Conservation (phyloP, 2,888 invertebrate species). For the Pelosia muscerda region DNA sequence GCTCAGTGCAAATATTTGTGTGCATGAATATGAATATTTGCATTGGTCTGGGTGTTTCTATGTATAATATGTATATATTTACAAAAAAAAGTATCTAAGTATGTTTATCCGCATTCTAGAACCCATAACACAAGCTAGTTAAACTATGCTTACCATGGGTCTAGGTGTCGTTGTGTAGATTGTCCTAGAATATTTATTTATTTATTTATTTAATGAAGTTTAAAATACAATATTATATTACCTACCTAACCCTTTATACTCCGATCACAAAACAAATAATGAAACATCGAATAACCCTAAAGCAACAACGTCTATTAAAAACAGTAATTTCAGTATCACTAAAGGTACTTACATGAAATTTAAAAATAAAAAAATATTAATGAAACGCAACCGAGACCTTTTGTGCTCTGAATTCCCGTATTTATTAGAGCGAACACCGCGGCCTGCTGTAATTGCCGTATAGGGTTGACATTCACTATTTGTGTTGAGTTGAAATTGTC, state of each 20-base stretch:
- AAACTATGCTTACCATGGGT: no score
- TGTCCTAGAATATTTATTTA: no score
- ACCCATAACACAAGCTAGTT: no score
- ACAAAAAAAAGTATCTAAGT: no score
- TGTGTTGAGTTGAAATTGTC: slow-evolving; percentile 30
- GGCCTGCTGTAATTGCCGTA: slow-evolving; percentile 60
- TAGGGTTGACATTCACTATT: slow-evolving; percentile 39
- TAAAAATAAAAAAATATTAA: slow-evolving; percentile 52
- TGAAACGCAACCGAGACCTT: slow-evolving; percentile 54
- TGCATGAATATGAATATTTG: no score
- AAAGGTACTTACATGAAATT: slow-evolving; percentile 29
- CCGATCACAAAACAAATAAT: slow-evolving; percentile 7
- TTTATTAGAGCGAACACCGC: slow-evolving; percentile 64
- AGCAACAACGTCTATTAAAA: slow-evolving; percentile 40
- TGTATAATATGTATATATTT: no score
- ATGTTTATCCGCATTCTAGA: no score
- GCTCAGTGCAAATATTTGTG: no score
- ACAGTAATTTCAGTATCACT: slow-evolving; percentile 32
- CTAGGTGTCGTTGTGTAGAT: no score
- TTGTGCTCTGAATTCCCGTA: slow-evolving; percentile 61
- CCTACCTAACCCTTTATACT: not conserved
- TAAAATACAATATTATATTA: not conserved
- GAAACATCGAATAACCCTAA: slow-evolving; percentile 13
- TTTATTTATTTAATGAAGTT: no score
- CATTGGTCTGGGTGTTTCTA: no score